phyloP scores from a whole-genome alignment of 2,797 vertebrate genomes.

The Fundulus diaphanus region DNA sequence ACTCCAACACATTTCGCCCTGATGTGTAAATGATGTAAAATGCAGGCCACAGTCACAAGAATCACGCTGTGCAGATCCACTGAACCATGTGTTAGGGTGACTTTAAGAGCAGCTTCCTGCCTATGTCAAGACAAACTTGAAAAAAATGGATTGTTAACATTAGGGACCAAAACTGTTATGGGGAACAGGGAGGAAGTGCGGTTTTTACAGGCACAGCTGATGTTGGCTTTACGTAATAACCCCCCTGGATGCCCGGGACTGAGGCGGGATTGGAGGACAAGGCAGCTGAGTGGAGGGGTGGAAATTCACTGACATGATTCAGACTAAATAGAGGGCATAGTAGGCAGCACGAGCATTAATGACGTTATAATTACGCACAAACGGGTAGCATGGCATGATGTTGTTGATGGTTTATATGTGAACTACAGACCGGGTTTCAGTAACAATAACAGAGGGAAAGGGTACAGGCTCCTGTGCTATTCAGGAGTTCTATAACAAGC shows the following conservation, averaged over 20 bases:
- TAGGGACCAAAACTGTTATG: conserved; percentile 35
- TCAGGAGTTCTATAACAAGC: background rate
- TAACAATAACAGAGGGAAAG: conserved; percentile 9
- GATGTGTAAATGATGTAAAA: conserved; percentile 54
- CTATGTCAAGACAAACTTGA: conserved; percentile 49
- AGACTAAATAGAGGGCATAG: conserved; percentile 63
- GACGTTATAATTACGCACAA: conserved; percentile 55
- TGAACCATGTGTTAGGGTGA: conserved; percentile 20
- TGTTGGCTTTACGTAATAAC: conserved; percentile 55
- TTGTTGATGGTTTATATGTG: conserved; percentile 22
- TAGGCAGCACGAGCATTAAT: conserved; percentile 43
- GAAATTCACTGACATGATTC: conserved; percentile 65
- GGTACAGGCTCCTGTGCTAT: background rate
- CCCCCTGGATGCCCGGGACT: conserved; percentile 45
- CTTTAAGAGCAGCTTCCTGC: conserved; percentile 29
- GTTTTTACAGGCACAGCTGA: conserved; percentile 51
- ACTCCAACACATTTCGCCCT: conserved; percentile 38
- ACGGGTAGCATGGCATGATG: conserved; percentile 16
- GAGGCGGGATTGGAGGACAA: conserved; percentile 53
- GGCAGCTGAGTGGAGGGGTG: conserved; percentile 47
- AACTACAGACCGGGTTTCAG: conserved; percentile 8
- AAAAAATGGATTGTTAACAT: conserved; percentile 52
- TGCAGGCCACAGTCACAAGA: conserved; percentile 53
- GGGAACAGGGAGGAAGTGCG: conserved; percentile 52
- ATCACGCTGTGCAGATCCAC: conserved; percentile 28